Percentiles rank a stretch among this genome's conserved stretches.
Conservation (phyloP, 2,888 invertebrate genomes). For the Drosophila sordidapex region DNA sequence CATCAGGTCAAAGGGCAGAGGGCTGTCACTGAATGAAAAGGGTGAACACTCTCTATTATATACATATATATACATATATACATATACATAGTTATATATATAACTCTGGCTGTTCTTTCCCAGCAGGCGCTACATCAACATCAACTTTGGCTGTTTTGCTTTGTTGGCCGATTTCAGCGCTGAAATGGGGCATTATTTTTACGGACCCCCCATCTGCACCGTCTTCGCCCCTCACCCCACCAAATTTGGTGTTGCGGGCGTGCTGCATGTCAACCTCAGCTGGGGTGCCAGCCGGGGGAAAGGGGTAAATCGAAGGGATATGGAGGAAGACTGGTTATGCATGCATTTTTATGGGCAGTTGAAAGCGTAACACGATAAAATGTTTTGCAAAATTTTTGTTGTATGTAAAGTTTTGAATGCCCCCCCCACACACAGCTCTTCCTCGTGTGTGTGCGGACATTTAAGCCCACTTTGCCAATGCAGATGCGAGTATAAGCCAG, state of each 20-base stretch:
- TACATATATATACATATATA: neutral
- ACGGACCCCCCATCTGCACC: slow-evolving; percentile 24
- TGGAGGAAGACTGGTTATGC: slow-evolving; percentile 27
- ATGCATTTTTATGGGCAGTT: slow-evolving; percentile 77
- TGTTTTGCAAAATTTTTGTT: slow-evolving; percentile 70
- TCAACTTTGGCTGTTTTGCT: slow-evolving; percentile 58
- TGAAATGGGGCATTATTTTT: slow-evolving; percentile 70
- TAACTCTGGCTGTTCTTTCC: slow-evolving; percentile 1
- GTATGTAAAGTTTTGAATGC: slow-evolving; percentile 66
- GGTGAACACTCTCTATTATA: slow-evolving; percentile 50
- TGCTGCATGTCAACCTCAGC: slow-evolving; percentile 17
- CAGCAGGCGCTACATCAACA: slow-evolving; percentile 51
- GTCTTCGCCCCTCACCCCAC: neutral
- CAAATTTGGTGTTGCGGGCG: slow-evolving; percentile 4
- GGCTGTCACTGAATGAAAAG: slow-evolving; percentile 69
- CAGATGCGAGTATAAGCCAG: slow-evolving; percentile 52
- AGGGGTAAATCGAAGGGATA: neutral
- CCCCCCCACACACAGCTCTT: slow-evolving; percentile 67
- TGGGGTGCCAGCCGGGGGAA: neutral
- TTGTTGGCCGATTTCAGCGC: slow-evolving; percentile 66
- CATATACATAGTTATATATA: neutral
- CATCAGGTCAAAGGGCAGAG: slow-evolving; percentile 40
- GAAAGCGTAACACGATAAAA: slow-evolving; percentile 79
- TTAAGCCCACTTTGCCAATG: slow-evolving; percentile 59
- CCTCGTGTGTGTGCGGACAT: slow-evolving; percentile 54